Conservation (phyloP, 2,797 vertebrate genomes). For the Peromyscus eremicus region DNA sequence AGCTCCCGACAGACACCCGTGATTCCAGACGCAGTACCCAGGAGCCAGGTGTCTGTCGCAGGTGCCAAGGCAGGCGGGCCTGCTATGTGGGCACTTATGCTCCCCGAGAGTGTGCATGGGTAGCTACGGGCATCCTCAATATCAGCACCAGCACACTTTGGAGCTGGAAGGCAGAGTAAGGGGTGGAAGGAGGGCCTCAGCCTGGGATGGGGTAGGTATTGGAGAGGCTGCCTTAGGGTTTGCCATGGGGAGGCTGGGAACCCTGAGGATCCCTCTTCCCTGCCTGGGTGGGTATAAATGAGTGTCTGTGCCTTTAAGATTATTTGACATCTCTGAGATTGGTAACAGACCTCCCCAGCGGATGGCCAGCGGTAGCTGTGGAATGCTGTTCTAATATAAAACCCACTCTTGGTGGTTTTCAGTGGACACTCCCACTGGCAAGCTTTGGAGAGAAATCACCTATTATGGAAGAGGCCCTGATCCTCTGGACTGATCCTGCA, state of each 20-base stretch:
- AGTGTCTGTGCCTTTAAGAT: conserved; percentile 75
- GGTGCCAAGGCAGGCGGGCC: not conserved
- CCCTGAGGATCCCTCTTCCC: not conserved
- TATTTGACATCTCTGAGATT: conserved; percentile 73
- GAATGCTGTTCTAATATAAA: conserved; percentile 77
- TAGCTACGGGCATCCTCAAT: not conserved
- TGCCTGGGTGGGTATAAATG: not conserved
- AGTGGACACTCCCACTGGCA: conserved; percentile 58
- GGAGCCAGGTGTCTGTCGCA: not conserved
- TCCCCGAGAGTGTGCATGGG: not conserved
- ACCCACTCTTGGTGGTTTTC: conserved; percentile 56
- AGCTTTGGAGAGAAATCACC: conserved; percentile 81
- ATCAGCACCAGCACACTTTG: not conserved
- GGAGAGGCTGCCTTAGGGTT: not conserved
- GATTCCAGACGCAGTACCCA: not conserved
- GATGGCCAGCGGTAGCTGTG: conserved; percentile 63
- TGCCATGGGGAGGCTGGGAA: not conserved
- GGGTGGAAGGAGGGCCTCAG: not conserved
- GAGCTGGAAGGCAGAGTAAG: not conserved
- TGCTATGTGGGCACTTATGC: not conserved
- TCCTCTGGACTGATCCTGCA: conserved; percentile 47
- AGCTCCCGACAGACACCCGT: not conserved
- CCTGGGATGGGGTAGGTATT: not conserved
- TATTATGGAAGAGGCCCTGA: conserved; percentile 85
- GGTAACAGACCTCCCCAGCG: conserved; percentile 79